Evolutionary conservation across 1,140 invertebrate genomes (phyloP).

Genomic region (Whitmania pigra): DNA sequence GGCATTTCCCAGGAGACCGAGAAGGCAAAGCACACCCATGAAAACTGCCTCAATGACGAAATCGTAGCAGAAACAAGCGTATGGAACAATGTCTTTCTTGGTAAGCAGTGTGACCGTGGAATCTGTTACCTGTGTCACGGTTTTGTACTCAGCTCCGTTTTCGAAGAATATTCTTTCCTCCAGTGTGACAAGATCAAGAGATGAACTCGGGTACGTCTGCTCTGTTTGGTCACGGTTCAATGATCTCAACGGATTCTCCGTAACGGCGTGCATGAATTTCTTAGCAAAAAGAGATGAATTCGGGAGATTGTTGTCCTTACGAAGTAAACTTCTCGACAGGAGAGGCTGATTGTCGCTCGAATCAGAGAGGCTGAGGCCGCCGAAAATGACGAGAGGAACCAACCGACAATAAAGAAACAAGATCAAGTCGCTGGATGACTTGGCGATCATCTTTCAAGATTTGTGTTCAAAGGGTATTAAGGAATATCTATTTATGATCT

Average conservation of each 20-base stretch:
- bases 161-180: too few species aligned
- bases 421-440: too few species aligned
- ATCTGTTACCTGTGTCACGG: neutral
- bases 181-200: neutral
- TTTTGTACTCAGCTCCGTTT: neutral
- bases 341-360: too few species aligned
- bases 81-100: neutral
- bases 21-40: conserved; percentile 60
- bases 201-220: neutral
- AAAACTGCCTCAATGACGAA: conserved; percentile 61
- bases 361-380: too few species aligned
- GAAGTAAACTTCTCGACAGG: too few species aligned
- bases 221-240: neutral
- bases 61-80: conserved; percentile 38
- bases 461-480: too few species aligned
- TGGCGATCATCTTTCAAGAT: too few species aligned
- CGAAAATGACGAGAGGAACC: too few species aligned
- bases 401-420: too few species aligned
- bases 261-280: neutral
- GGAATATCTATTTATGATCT: too few species aligned
- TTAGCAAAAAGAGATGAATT: too few species aligned
- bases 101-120: neutral
- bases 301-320: too few species aligned
- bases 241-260: neutral
- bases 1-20: conserved; percentile 71